Evolutionary conservation across 2,113 vertebrate genomes (phyloP).

Genomic region (Ariopsis seemanni): DNA sequence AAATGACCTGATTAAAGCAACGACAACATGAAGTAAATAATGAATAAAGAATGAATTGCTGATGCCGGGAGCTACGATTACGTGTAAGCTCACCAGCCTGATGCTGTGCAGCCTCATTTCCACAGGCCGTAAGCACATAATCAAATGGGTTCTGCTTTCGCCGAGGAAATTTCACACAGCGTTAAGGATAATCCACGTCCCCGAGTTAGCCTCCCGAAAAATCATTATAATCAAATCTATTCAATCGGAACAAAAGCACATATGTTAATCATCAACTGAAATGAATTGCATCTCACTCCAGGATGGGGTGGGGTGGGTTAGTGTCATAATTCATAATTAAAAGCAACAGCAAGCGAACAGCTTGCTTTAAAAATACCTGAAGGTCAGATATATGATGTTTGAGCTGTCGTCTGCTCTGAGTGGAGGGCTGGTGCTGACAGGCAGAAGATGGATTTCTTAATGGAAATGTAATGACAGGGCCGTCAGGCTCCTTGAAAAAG

Average conservation of each 20-base stretch:
- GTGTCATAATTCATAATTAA: slow-evolving; percentile 57
- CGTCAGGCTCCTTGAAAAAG: slow-evolving; percentile 17
- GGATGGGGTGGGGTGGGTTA: slow-evolving; percentile 38
- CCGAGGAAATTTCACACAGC: slow-evolving; percentile 32
- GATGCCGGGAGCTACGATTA: background rate
- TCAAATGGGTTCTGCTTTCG: slow-evolving; percentile 32
- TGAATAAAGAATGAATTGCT: background rate
- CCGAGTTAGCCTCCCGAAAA: slow-evolving; percentile 37
- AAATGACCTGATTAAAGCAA: background rate
- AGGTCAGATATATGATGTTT: slow-evolving; percentile 59
- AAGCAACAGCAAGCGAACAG: background rate
- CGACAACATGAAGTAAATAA: background rate
- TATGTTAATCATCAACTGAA: slow-evolving; percentile 35
- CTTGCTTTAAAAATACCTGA: slow-evolving; percentile 55
- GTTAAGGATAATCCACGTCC: slow-evolving; percentile 42
- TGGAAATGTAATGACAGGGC: slow-evolving; percentile 37
- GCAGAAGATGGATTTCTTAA: slow-evolving; percentile 36
- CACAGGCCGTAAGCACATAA: background rate
- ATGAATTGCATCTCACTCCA: slow-evolving; percentile 50
- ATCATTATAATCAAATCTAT: slow-evolving; percentile 42
- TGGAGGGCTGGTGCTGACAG: slow-evolving; percentile 20
- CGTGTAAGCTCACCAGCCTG: background rate
- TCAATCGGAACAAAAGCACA: slow-evolving; percentile 39
- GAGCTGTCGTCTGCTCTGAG: slow-evolving; percentile 46
- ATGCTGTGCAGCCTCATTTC: slow-evolving; percentile 5